Evolutionary conservation across 2,113 vertebrate species (phyloP), one percentile per base, ranked within the genome.

Genomic region (Trinectes maculatus): DNA sequence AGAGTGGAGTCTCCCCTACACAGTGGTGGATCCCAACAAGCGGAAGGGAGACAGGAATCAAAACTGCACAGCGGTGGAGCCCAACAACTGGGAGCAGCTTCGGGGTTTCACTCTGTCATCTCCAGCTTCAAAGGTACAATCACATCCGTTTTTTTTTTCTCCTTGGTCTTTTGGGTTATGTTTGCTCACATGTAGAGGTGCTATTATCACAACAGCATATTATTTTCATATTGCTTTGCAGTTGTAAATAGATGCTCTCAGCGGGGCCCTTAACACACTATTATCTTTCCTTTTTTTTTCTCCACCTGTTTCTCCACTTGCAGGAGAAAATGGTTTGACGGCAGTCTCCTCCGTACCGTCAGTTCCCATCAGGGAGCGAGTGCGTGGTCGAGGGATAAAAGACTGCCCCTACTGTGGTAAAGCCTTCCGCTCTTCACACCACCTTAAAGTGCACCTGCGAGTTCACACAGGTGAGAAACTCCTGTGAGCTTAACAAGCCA

Each of bases 351-450:
- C 92, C 28, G 82, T 92, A 67, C 65, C 92, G 18, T 83, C 87
- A 21, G 63, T 79, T 68, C 59, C 85, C 75, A 83, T 70, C 71
- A 90, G 91, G 76, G 95, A 96, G 83, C 91, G 93, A 49, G 89
- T 93, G 68, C 93, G 95, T 6, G 93, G 94, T 24, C 86, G 92
- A 68, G 94, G 94, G 47, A 94, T 95, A 68, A 96, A 96, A 86
- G 95, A 96, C 73, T 97, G 96, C 68, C 95, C 95, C 33, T 97
- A 96, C 91, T 97, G 95, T 34, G 95, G 95, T 54, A 97, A 97
- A 89, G 94, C 94, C 51, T 97, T 97, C 90, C 94, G 96, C 64
- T 96, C 95, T 29, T 96, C 96, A 24, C 96, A 97, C 84, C 96
- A 97, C 80, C 94, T 97, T 73, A 97, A 97, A 91, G 96, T 97